Conservation (phyloP, 2,797 vertebrate species). For the Liparis tanakae region DNA sequence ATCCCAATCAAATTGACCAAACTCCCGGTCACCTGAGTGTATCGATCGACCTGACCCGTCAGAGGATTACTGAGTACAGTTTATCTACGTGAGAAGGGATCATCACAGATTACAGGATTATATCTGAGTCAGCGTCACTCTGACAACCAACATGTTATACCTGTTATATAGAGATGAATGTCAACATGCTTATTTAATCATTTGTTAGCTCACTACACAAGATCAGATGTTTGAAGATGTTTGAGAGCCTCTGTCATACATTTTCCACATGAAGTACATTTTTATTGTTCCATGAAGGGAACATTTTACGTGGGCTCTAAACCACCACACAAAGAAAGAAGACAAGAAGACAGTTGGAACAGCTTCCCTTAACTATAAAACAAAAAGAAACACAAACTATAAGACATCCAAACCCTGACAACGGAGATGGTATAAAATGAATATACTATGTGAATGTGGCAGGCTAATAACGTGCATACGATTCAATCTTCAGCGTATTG, state of each 20-base stretch:
- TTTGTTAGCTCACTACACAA: constrained; percentile 5
- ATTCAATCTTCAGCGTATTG: neutral
- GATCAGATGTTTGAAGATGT: neutral
- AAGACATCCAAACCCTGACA: neutral
- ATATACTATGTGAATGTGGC: neutral
- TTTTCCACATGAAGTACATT: neutral
- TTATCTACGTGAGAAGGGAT: constrained; percentile 75
- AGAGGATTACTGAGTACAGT: constrained; percentile 79
- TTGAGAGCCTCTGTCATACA: neutral
- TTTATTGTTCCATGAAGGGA: neutral
- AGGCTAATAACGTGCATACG: neutral
- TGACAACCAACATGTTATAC: constrained; percentile 2
- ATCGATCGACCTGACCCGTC: constrained; percentile 32
- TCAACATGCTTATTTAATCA: neutral
- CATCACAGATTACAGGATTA: constrained; percentile 81
- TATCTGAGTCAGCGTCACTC: constrained; percentile 57
- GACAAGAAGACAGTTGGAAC: neutral
- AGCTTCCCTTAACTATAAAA: neutral
- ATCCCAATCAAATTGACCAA: constrained; percentile 6
- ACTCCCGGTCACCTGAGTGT: constrained; percentile 12
- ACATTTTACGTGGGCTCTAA: neutral
- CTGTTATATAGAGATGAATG: constrained; percentile 10
- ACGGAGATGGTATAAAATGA: neutral
- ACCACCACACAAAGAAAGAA: neutral
- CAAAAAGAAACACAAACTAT: neutral